Evolutionary conservation across 2,797 vertebrate species (phyloP).

Genomic region (Fundulus diaphanus): DNA sequence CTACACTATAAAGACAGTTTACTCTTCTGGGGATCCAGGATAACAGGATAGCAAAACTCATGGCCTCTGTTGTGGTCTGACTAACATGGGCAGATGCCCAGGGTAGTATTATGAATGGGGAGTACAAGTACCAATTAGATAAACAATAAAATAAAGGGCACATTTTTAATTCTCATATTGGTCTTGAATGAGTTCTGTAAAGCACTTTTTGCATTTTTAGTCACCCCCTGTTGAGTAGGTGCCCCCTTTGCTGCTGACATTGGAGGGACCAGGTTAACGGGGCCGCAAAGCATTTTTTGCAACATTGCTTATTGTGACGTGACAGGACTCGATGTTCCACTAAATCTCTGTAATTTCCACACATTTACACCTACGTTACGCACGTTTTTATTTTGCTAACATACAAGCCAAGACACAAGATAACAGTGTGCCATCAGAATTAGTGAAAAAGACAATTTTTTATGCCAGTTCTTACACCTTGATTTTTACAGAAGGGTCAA

Average conservation of each 20-base stretch:
- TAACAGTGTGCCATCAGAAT: not conserved
- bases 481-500: not conserved
- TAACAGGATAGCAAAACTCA: not conserved
- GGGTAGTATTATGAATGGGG: not conserved
- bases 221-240: not conserved
- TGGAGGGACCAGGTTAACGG: no score
- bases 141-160: no score
- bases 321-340: no score
- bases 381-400: not conserved
- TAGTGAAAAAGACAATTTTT: not conserved
- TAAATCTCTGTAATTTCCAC: not conserved
- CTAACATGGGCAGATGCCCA: not conserved
- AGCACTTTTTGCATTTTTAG: not conserved
- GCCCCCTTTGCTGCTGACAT: no score
- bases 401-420: no score
- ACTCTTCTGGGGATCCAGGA: not conserved
- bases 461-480: not conserved
- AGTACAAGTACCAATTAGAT: not conserved
- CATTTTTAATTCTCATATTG: no score
- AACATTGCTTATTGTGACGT: no score
- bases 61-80: not conserved
- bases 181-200: no score
- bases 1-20: not conserved
- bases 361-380: not conserved
- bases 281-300: no score